Conservation (phyloP, 2,113 vertebrate genomes). For the Pyrgilauda ruficollis region DNA sequence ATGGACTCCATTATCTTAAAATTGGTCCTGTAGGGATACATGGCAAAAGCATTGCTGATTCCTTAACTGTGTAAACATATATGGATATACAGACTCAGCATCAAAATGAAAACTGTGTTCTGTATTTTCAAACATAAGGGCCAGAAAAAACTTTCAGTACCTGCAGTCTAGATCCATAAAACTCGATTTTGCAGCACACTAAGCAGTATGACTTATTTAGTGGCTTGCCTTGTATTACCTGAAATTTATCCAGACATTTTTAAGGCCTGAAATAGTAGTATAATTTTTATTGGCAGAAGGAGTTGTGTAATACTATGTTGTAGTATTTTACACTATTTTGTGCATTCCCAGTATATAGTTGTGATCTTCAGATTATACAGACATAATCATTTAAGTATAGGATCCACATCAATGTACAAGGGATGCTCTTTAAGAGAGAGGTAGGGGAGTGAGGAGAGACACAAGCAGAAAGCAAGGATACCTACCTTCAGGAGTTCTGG, state of each 20-base stretch:
- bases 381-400: neutral
- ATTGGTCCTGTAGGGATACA: neutral
- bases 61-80: neutral
- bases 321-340: neutral
- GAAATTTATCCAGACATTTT: neutral
- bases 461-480: neutral
- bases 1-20: neutral
- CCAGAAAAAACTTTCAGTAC: neutral
- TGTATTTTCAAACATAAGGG: neutral
- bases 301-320: neutral
- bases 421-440: neutral
- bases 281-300: neutral
- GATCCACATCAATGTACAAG: neutral
- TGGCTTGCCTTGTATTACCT: neutral
- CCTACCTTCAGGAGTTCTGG: neutral
- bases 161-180: neutral
- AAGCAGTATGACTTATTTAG: neutral
- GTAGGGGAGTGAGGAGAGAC: accelerated
- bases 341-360: neutral
- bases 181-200: neutral
- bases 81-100: neutral
- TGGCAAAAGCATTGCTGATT: neutral
- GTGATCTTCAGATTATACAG: neutral
- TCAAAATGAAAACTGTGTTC: neutral
- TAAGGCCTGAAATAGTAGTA: neutral